Evolutionary conservation across 2,888 invertebrate species (phyloP).

Genomic region (Eupithecia centaureata): DNA sequence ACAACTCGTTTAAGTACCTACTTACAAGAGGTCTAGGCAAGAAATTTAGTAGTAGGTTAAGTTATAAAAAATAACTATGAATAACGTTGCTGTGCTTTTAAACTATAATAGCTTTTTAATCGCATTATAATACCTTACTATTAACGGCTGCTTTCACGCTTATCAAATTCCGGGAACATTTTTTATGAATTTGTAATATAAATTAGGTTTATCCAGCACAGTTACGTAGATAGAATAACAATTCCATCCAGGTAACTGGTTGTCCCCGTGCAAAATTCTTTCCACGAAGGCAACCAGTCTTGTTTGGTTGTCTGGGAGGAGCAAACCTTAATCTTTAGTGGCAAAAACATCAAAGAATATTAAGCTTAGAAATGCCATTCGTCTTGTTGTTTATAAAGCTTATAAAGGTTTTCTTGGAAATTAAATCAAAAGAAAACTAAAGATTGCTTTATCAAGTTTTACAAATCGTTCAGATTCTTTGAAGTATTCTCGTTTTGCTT

Average conservation of each 20-base stretch:
- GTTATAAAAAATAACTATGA: neutral
- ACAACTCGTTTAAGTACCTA: too few species aligned
- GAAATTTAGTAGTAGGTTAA: too few species aligned
- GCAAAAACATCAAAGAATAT: neutral
- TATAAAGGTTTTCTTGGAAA: neutral
- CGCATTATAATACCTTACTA: neutral
- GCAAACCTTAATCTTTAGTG: neutral
- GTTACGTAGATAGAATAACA: too few species aligned
- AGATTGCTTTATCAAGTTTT: neutral
- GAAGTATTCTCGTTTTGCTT: neutral
- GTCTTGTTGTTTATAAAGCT: neutral
- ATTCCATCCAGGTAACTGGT: too few species aligned
- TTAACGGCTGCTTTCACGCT: neutral
- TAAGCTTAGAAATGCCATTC: neutral
- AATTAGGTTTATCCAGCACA: too few species aligned
- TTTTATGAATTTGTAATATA: neutral
- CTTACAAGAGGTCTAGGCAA: too few species aligned
- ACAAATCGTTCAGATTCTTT: slow-evolving; percentile 9
- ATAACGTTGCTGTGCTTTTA: neutral
- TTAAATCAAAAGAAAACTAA: slow-evolving; percentile 1
- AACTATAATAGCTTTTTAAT: slow-evolving; percentile 3
- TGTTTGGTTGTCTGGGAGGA: too few species aligned
- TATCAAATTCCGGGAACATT: neutral
- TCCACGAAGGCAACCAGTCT: too few species aligned
- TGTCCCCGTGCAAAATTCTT: too few species aligned